Evolutionary conservation across 23 tunicate species (phyloP), one percentile per base, ranked within the genome.

Genomic region (Corella eumyota): DNA sequence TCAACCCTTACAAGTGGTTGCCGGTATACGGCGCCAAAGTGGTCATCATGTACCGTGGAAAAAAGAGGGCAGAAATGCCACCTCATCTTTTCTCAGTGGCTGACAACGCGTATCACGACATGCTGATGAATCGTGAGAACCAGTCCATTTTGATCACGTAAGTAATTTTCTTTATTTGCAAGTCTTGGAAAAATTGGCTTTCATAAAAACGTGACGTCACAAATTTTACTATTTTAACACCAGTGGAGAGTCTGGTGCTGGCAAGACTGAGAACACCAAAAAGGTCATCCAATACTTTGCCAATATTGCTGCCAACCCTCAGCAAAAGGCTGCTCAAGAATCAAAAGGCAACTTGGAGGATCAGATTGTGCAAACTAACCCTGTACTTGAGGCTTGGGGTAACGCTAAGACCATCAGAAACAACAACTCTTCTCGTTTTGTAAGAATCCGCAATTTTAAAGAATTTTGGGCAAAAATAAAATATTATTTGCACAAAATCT

Each of bases 171-270:
- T n/a, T n/a, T n/a, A n/a, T n/a, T n/a, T n/a, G n/a, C n/a, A n/a
- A 40, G 48, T 15, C 15, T 40, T 15, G 48, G 48, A 9, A 15
- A 9, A 40, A 9, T 40, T 11, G 13, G 11, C 13, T 40, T 9
- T 15, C 11, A 40, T 15, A 9, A 40, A 15, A 9, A 9, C 15
- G 13, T 9, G 13, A 40, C 15, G 15, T 40, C 48, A 40, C 13
- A 9, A 15, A 40, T 40, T 9, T 15, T 9, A 11, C 48, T 9
- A 40, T n/a, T n/a, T 51, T 51, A 19, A 51, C 26, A 2, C 7
- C 71, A 85, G 96, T 50, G 97, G 97, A 45, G 97, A 90, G 47
- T 90, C 97, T 28, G 97, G 97, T 29, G 97, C 97, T 21, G 97
- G 97, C 32, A 90, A 90, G 65, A 90, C 97, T 32, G 97, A 80